Base-by-base conservation (phyloP, 2,888 invertebrate genomes). In the Leptinotarsa haldemani region DNA sequence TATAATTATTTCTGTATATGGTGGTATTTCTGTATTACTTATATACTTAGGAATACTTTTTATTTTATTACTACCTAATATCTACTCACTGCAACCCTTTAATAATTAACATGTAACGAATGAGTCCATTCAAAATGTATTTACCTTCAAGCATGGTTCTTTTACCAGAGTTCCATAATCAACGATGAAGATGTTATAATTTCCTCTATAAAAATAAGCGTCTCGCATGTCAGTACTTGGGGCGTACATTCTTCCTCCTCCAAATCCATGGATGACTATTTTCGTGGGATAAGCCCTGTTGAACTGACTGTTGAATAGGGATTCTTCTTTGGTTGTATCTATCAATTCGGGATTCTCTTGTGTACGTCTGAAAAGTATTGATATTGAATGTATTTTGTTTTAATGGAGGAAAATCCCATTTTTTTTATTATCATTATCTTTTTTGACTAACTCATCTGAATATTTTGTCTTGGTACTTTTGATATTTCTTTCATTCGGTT, bases 261-360 rank as follows among this genome's bases (percentile, higher is more conserved):
- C 95, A 83, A 97, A 97, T 7, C 97, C 97, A 83, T 97, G 97
- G 20, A 97, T 94, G 64, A 97, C 92, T 25, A 97, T 90, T 88
- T 97, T 97, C 5, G 95, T 95, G 0, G 94, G 93, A 85, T 94
- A 92, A 0, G 89, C 90, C 0, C 92, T 90, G 86, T 96, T 94
- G 86, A 95, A 97, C 80, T 90, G 92, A 0, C 95, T 94, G 74
- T 90, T 90, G 79, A 92, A 92, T 25, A 97, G 87, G 0, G 95
- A 93, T 52, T 93, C 91, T 64, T 90, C 88, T 81, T 93, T 91
- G 30, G 92, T 89, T 0, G 94, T 93, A 84, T 95, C 91, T 66
- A 96, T 82, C 9, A 93, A 88, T 78, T 93, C 93, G 0, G 95
- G 95, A 77, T 91, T 89, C 74, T 92, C 90, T 88, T 95, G 95